A percentile compares a stretch with the other conserved stretches of the same genome.
These are phyloP conservation scores for Platycheirus rosarum DNA, from an alignment of 2,888 invertebrate species.

Conservation along the genomic window DNA sequence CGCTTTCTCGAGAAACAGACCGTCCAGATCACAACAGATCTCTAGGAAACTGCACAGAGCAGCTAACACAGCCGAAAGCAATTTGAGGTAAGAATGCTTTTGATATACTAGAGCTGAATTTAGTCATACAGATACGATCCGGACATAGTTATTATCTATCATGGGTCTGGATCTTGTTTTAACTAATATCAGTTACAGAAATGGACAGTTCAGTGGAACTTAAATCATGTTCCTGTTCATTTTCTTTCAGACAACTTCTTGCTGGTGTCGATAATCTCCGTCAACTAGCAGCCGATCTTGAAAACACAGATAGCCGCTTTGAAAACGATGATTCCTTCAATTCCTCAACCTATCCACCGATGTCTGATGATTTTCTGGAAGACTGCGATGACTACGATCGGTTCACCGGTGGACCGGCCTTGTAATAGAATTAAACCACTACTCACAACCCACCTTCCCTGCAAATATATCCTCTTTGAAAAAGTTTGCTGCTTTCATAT, in stretches of 20 bases:
- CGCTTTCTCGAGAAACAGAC: conserved; percentile 76
- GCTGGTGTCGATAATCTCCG: conserved; percentile 87
- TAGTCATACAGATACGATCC: no score
- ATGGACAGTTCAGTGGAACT: no score
- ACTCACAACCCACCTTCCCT: conserved; percentile 12
- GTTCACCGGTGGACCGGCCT: conserved; percentile 78
- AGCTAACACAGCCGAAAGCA: conserved; percentile 86
- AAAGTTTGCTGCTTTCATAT: neutral
- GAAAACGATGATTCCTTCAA: conserved; percentile 75
- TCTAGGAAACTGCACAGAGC: conserved; percentile 86
- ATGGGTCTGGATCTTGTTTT: no score
- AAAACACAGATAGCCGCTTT: conserved; percentile 83
- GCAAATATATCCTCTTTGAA: conserved; percentile 30
- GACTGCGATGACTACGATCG: conserved; percentile 79
- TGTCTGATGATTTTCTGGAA: conserved; percentile 74
- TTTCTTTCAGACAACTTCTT: conserved; percentile 84
- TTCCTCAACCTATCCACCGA: conserved; percentile 63
- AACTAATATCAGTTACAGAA: no score
- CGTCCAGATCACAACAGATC: conserved; percentile 83
- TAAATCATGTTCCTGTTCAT: neutral
- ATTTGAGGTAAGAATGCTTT: conserved; percentile 84
- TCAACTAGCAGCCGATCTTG: conserved; percentile 86
- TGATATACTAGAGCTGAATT: neutral
- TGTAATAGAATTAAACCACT: conserved; percentile 75
- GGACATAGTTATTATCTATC: no score